phyloP scores from a whole-genome alignment of 2,797 vertebrate genomes.

The Smutsia temminckii region DNA sequence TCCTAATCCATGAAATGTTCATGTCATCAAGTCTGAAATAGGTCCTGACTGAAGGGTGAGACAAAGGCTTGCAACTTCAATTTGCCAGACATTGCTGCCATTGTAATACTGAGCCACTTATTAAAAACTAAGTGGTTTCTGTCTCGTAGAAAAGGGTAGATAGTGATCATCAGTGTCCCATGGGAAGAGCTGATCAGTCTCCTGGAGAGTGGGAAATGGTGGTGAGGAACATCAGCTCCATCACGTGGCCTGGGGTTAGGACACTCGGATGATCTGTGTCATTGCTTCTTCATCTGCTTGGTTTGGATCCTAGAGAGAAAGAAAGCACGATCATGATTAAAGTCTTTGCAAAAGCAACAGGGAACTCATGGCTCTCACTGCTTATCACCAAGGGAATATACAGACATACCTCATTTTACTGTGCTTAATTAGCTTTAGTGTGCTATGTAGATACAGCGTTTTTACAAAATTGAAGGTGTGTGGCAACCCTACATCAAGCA shows the following conservation, averaged over 20 bases:
- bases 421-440: too few relatives aligned
- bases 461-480: too few relatives aligned
- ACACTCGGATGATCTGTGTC: conserved; percentile 96
- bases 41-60: conserved; percentile 64
- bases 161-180: conserved; percentile 75
- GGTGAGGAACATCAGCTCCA: conserved; percentile 68
- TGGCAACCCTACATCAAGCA: too few relatives aligned
- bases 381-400: background rate
- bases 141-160: conserved; percentile 82
- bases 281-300: conserved; percentile 93
- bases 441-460: too few relatives aligned
- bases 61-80: conserved; percentile 71
- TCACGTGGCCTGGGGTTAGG: conserved; percentile 84
- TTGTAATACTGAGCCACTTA: conserved; percentile 80
- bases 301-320: conserved; percentile 88
- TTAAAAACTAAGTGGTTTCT: conserved; percentile 74
- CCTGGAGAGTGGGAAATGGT: conserved; percentile 74
- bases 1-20: conserved; percentile 73
- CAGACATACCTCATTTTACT: too few relatives aligned
- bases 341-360: background rate
- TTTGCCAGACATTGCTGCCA: conserved; percentile 68
- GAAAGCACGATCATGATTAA: conserved; percentile 28
- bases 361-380: background rate
- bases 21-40: conserved; percentile 59
- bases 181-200: conserved; percentile 71